phyloP scores from a whole-genome alignment of 2,888 invertebrate genomes.

The Eilema depressum region DNA sequence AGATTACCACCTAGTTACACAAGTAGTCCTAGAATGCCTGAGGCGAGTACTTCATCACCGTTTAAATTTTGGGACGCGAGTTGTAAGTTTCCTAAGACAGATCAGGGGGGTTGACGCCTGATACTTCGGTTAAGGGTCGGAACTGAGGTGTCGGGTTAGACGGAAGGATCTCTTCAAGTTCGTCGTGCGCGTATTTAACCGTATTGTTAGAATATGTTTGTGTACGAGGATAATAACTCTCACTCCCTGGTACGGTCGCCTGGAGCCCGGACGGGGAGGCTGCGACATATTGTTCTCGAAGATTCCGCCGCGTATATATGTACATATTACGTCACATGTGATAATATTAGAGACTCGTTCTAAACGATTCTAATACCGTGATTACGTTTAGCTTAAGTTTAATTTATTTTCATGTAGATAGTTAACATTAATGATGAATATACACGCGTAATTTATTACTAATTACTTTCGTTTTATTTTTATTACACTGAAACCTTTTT shows the following conservation, averaged over 20 bases:
- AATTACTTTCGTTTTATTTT: slow-evolving; percentile 67
- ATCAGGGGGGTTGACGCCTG: slow-evolving; percentile 77
- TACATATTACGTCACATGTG: slow-evolving; percentile 47
- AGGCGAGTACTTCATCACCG: slow-evolving; percentile 72
- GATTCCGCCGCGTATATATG: slow-evolving; percentile 46
- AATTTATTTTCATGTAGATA: slow-evolving; percentile 68
- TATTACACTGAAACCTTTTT: slow-evolving; percentile 49
- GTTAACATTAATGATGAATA: slow-evolving; percentile 73
- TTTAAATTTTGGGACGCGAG: slow-evolving; percentile 78
- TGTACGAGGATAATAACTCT: slow-evolving; percentile 80
- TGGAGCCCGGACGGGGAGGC: slow-evolving; percentile 63
- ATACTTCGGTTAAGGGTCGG: slow-evolving; percentile 63
- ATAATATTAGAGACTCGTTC: slow-evolving; percentile 42
- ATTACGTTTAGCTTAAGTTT: slow-evolving; percentile 52
- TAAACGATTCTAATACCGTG: slow-evolving; percentile 42
- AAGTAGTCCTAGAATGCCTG: slow-evolving; percentile 78
- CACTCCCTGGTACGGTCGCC: slow-evolving; percentile 63
- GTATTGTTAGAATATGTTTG: slow-evolving; percentile 54
- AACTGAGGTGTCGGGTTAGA: slow-evolving; percentile 70
- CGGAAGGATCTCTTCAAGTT: slow-evolving; percentile 65
- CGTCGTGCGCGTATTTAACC: slow-evolving; percentile 60
- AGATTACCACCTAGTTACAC: slow-evolving; percentile 78
- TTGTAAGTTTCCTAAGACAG: slow-evolving; percentile 66
- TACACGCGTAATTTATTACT: slow-evolving; percentile 72
- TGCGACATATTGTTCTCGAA: slow-evolving; percentile 81